Evolutionary conservation across 2,797 vertebrate genomes (phyloP).

Genomic region (Dendrocincla fuliginosa): DNA sequence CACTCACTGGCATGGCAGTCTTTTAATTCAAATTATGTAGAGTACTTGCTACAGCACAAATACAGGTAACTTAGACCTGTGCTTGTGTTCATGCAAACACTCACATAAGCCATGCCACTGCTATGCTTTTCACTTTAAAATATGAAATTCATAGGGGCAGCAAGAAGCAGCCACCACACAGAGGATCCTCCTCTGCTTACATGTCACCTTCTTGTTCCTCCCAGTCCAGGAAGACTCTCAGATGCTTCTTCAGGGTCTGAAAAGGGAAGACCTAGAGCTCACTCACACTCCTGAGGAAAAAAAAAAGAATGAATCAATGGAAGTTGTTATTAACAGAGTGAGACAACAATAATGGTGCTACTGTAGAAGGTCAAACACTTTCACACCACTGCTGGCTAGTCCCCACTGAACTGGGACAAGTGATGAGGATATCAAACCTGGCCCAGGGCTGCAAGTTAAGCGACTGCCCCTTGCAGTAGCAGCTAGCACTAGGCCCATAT

Average conservation of each 20-base stretch:
- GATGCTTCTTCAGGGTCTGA: neutral
- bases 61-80: neutral
- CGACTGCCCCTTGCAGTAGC: neutral
- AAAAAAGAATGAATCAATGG: neutral
- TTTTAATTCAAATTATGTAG: neutral
- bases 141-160: neutral
- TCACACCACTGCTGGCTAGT: rapidly evolving
- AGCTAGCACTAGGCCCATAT: neutral
- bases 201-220: neutral
- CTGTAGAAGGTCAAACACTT: neutral
- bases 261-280: neutral
- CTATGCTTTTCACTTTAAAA: neutral
- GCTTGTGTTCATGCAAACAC: too few species aligned
- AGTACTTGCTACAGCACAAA: neutral
- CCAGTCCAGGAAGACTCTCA: neutral
- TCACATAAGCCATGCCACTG: neutral
- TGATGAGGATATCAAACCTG: neutral
- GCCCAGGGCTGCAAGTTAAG: rapidly evolving
- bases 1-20: neutral
- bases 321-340: neutral
- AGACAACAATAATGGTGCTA: neutral
- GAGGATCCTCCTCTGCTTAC: neutral
- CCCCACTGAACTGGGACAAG: neutral
- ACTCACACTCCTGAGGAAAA: neutral
- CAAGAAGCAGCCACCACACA: neutral